Base-by-base conservation (phyloP, 2,113 vertebrate species). In the Camelus bactrianus region DNA sequence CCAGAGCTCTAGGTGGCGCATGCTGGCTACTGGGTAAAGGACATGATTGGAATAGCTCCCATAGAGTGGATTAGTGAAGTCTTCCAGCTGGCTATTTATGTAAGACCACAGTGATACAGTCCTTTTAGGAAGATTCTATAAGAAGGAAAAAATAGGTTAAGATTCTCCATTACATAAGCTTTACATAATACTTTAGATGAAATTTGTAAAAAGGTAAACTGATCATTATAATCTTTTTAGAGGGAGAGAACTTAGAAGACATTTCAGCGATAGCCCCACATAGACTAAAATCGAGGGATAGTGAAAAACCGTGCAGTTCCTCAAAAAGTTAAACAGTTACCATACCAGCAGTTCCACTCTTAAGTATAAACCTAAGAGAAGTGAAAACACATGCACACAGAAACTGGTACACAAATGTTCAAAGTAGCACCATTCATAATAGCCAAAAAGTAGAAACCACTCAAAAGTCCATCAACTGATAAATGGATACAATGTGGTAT, bases 1-100 rank as follows among this genome's bases (percentile, higher is more conserved):
- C 99, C 99, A 99, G 35, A 99, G 99, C 99, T 99, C 99, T 38
- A 99, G 99, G 98, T 99, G 99, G 98, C 99, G 99, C 98, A 99
- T 99, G 98, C 99, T 99, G 96, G 99, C 99, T 19, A 99, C 99
- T 1, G 99, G 99, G 97, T 99, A 99, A 94, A 99, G 98, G 92
- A 99, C 99, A 0, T 99, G 99, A 97, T 99, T 99, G 97, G 99
- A 98, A 95, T 99, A 99, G 98, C 99, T 99, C 89, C 99, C 99
- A 1, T 99, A 99, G 62, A 99, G 92, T 8, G 99, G 99, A 98
- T 99, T 99, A n/a, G 99, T 99, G 48, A 99, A 99, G 95, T 99
- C 99, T 96, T 99, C 99, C 82, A 99, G 97, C 95, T 99, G 99
- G 98, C 99, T 99, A 97, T 99, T 99, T 89, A 99, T 99, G 62